These are phyloP conservation scores for Uropetala carovei DNA, from an alignment of 2,888 invertebrate genomes.

Conservation along the genomic window DNA sequence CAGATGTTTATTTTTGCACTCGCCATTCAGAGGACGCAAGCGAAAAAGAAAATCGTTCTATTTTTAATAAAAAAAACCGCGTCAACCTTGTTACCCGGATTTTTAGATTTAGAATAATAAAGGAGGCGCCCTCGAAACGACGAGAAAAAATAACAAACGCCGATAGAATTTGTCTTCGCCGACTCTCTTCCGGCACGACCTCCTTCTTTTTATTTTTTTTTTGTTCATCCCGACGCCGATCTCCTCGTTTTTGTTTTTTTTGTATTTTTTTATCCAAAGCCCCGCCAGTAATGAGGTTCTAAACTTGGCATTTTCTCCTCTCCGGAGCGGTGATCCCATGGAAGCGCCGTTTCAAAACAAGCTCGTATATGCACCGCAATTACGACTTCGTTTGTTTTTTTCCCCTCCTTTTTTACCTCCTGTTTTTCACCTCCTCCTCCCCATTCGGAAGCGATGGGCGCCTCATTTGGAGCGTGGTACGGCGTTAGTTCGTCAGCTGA, in stretches of 20 bases:
- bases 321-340: neutral
- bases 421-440: neutral
- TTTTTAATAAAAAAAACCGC: too few species aligned
- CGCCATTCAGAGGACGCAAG: too few species aligned
- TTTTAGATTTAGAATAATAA: neutral
- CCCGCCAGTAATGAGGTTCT: constrained; percentile 16
- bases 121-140: neutral
- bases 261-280: neutral
- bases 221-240: neutral
- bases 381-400: neutral
- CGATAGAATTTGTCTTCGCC: constrained; percentile 22
- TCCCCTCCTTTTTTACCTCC: neutral
- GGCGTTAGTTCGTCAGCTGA: too few species aligned
- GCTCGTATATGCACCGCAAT: constrained; percentile 7
- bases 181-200: neutral
- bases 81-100: constrained; percentile 18
- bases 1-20: too few species aligned
- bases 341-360: neutral
- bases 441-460: neutral
- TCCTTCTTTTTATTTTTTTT: neutral
- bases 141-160: neutral
- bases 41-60: too few species aligned
- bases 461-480: neutral
- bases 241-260: neutral
- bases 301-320: constrained; percentile 20